Evolutionary conservation across 2,113 vertebrate species (phyloP).

Genomic region (Raja brachyura): DNA sequence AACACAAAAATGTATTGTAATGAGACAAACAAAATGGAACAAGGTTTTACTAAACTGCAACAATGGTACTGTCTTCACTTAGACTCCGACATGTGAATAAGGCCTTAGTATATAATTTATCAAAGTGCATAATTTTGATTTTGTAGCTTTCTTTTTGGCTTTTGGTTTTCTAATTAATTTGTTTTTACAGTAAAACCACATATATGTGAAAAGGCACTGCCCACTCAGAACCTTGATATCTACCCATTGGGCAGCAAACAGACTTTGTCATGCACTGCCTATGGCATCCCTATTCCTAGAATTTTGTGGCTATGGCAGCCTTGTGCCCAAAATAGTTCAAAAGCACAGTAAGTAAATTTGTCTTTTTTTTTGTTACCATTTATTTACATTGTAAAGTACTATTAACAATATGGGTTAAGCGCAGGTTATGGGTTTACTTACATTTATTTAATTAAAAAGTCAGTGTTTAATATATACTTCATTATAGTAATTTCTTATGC

Average conservation of each 20-base stretch:
- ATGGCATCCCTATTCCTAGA: constrained; percentile 75
- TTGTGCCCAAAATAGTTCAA: constrained; percentile 63
- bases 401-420: constrained; percentile 32
- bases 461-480: constrained; percentile 37
- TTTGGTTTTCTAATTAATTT: constrained; percentile 33
- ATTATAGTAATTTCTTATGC: constrained; percentile 36
- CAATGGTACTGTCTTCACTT: constrained; percentile 27
- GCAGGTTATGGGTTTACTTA: constrained; percentile 35
- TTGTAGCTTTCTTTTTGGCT: constrained; percentile 40
- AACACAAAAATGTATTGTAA: not conserved
- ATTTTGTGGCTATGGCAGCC: constrained; percentile 82
- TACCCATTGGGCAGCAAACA: constrained; percentile 69
- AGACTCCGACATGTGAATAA: constrained; percentile 23
- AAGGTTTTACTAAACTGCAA: constrained; percentile 5
- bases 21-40: constrained; percentile 17
- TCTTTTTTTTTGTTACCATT: constrained; percentile 34
- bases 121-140: constrained; percentile 12
- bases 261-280: constrained; percentile 73
- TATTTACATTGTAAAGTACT: constrained; percentile 31
- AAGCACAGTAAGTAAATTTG: constrained; percentile 69
- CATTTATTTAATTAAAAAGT: constrained; percentile 38
- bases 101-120: constrained; percentile 2
- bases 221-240: constrained; percentile 64
- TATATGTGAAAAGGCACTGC: constrained; percentile 84
- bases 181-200: constrained; percentile 77